Percentiles rank a stretch among this genome's conserved stretches.
These are phyloP conservation scores for Tenualosa ilisha DNA, from an alignment of 2,797 vertebrate genomes.

Conservation along the genomic window DNA sequence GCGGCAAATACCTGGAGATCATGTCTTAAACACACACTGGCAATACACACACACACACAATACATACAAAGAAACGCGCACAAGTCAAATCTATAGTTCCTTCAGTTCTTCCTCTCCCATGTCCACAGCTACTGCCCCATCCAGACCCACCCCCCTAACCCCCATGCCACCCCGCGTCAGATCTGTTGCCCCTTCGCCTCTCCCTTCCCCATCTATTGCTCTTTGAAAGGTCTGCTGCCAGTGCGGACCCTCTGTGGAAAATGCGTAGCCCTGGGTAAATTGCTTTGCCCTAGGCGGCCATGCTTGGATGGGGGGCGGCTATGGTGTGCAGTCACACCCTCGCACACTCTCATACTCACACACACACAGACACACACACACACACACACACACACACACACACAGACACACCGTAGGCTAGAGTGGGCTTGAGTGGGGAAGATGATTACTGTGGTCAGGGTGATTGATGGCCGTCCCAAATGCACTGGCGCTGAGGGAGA, in stretches of 20 bases:
- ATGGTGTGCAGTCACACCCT: neutral
- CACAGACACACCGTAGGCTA: neutral
- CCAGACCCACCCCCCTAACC: too few relatives aligned
- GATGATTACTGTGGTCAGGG: conserved; percentile 18
- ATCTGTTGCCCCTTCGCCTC: too few relatives aligned
- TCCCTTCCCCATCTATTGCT: too few relatives aligned
- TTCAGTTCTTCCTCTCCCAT: too few relatives aligned
- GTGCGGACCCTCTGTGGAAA: too few relatives aligned
- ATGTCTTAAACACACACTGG: too few relatives aligned
- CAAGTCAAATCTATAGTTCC: neutral
- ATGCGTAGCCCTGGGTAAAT: neutral
- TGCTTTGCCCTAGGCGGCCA: neutral
- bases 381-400: neutral
- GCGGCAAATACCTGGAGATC: too few relatives aligned
- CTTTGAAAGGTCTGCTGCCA: neutral
- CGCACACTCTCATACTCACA: neutral
- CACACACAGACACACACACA: neutral
- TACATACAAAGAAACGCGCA: neutral
- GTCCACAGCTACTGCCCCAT: too few relatives aligned
- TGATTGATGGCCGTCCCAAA: neutral
- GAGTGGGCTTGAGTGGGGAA: neutral
- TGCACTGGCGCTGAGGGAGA: neutral
- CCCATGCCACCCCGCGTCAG: too few relatives aligned
- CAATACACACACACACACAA: neutral
- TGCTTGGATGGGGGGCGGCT: neutral